Conservation (phyloP, 2,113 vertebrate genomes). For the Carlito syrichta region DNA sequence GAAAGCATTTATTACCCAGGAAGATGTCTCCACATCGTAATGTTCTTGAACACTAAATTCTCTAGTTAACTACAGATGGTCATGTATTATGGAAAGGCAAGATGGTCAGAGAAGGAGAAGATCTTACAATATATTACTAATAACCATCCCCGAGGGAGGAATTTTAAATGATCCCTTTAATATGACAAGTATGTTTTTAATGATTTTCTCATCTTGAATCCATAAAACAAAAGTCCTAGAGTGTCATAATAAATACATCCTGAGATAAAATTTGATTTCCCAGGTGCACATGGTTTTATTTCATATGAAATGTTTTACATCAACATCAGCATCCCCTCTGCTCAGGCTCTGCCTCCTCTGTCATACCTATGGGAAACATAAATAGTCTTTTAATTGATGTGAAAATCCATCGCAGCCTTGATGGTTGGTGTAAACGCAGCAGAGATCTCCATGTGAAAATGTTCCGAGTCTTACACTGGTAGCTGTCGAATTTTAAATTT, state of each 20-base stretch:
- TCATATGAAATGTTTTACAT: slow-evolving; percentile 33
- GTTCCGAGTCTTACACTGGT: background rate
- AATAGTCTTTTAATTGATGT: background rate
- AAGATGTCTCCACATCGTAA: background rate
- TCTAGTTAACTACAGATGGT: background rate
- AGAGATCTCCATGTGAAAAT: background rate
- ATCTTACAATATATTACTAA: background rate
- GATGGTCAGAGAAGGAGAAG: background rate
- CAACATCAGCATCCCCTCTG: background rate
- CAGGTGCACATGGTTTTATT: slow-evolving; percentile 24
- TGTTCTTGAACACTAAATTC: background rate
- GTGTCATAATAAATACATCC: slow-evolving; percentile 36
- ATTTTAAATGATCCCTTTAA: slow-evolving; percentile 28
- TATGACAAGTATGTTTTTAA: slow-evolving; percentile 23
- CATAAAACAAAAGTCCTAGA: slow-evolving; percentile 38
- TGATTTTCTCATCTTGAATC: slow-evolving; percentile 34
- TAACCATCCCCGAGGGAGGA: background rate
- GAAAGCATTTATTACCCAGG: background rate
- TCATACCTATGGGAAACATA: background rate
- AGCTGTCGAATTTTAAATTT: slow-evolving; percentile 21
- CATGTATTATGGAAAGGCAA: background rate
- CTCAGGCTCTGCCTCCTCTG: background rate
- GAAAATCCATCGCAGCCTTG: background rate
- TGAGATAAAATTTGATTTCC: slow-evolving; percentile 54
- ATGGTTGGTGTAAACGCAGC: background rate